Evolutionary conservation across 2,888 invertebrate genomes (phyloP).

Genomic region (Meandrusa payeni): DNA sequence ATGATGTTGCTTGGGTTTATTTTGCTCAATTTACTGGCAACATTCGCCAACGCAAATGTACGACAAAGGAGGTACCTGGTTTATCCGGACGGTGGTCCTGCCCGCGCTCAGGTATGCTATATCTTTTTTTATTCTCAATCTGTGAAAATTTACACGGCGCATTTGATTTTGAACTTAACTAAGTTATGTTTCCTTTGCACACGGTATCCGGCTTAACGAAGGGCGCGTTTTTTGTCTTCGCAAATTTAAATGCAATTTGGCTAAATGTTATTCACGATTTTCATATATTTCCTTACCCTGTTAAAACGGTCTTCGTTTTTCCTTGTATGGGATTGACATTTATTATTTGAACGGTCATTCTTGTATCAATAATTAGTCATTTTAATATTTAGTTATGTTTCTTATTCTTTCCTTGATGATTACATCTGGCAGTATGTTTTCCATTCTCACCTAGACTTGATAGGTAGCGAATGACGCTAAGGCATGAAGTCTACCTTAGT

Average conservation of each 20-base stretch:
- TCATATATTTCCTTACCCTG: too few species aligned
- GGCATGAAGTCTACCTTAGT: too few species aligned
- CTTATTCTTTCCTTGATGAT: too few species aligned
- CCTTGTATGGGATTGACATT: too few species aligned
- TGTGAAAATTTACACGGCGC: conserved; percentile 53
- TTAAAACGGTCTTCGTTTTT: too few species aligned
- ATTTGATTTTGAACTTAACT: conserved; percentile 63
- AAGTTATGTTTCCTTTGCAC: conserved; percentile 73
- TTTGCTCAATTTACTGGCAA: conserved; percentile 54
- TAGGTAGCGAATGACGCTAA: too few species aligned
- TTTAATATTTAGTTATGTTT: too few species aligned
- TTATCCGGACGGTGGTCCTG: conserved; percentile 80
- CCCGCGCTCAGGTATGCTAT: conserved; percentile 79
- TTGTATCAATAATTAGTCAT: too few species aligned
- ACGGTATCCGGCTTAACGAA: conserved; percentile 70
- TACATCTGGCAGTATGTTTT: too few species aligned
- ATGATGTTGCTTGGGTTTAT: conserved; percentile 53
- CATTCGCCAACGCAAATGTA: conserved; percentile 38
- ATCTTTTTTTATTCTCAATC: conserved; percentile 32
- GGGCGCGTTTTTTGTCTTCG: conserved; percentile 60
- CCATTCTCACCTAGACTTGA: too few species aligned
- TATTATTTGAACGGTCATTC: too few species aligned
- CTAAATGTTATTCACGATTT: conserved; percentile 6
- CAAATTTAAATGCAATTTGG: conserved; percentile 74
- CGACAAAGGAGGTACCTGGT: conserved; percentile 78